Conservation (phyloP, 2,888 invertebrate genomes). For the Catocala nupta region DNA sequence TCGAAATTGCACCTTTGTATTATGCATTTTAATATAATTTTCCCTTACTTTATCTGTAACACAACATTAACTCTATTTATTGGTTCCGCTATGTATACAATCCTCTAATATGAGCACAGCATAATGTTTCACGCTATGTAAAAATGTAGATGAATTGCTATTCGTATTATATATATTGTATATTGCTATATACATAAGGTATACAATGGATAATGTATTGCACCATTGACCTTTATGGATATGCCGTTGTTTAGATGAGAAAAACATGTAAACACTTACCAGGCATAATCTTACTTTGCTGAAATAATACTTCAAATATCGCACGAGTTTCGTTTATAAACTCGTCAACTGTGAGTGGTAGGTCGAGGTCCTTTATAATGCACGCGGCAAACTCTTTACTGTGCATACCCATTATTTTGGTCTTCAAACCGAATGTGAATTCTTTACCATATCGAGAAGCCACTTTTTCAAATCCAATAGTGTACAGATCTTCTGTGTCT, state of each 20-base stretch:
- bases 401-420: constrained; percentile 91
- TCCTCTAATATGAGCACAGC: too few relatives aligned
- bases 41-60: too few relatives aligned
- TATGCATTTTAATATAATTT: too few relatives aligned
- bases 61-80: too few relatives aligned
- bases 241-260: background rate
- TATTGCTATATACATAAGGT: too few relatives aligned
- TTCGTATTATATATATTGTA: too few relatives aligned
- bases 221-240: too few relatives aligned
- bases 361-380: constrained; percentile 87
- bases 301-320: constrained; percentile 88
- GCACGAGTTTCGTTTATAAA: constrained; percentile 87
- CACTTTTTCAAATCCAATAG: constrained; percentile 90
- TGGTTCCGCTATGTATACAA: too few relatives aligned
- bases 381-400: constrained; percentile 88
- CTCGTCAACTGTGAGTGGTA: constrained; percentile 90
- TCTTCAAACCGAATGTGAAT: constrained; percentile 93
- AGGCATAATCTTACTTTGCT: constrained; percentile 89
- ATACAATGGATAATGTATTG: too few relatives aligned
- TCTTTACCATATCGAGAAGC: constrained; percentile 90
- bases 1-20: too few relatives aligned
- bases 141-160: too few relatives aligned
- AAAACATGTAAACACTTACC: constrained; percentile 79
- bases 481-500: constrained; percentile 95
- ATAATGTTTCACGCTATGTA: too few relatives aligned